phyloP scores from a whole-genome alignment of 2,888 invertebrate species.

The Nomada flava region DNA sequence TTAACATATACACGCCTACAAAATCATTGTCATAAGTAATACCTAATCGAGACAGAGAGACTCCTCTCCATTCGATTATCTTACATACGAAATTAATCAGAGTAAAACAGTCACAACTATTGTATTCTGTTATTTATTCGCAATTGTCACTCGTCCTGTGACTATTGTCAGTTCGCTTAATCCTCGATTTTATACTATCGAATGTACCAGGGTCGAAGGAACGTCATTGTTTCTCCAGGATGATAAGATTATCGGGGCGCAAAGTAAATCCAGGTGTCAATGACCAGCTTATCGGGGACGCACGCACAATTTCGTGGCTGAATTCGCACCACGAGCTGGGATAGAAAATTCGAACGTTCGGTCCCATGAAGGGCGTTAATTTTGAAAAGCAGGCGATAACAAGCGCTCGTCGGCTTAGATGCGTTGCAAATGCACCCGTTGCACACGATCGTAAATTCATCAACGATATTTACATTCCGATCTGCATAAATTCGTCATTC shows the following conservation, averaged over 20 bases:
- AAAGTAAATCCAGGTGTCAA: constrained; percentile 40
- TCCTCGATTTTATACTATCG: constrained; percentile 13
- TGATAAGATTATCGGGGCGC: constrained; percentile 45
- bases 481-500: constrained; percentile 48
- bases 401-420: constrained; percentile 48
- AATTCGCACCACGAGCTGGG: neutral
- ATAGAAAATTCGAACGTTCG: constrained; percentile 33
- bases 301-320: constrained; percentile 28
- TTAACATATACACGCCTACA: too few relatives aligned
- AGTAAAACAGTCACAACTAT: neutral
- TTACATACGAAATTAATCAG: too few relatives aligned
- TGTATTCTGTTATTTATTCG: neutral
- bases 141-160: neutral
- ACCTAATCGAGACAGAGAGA: too few relatives aligned
- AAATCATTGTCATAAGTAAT: too few relatives aligned
- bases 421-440: constrained; percentile 22
- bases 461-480: constrained; percentile 46
- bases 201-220: constrained; percentile 15
- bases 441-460: constrained; percentile 42
- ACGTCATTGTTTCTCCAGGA: constrained; percentile 23
- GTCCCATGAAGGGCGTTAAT: constrained; percentile 45
- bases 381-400: constrained; percentile 49
- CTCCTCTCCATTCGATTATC: too few relatives aligned
- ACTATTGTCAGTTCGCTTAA: neutral
- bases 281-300: constrained; percentile 46